Conservation (phyloP, 1,140 invertebrate species). For the Hycleus cichorii region DNA sequence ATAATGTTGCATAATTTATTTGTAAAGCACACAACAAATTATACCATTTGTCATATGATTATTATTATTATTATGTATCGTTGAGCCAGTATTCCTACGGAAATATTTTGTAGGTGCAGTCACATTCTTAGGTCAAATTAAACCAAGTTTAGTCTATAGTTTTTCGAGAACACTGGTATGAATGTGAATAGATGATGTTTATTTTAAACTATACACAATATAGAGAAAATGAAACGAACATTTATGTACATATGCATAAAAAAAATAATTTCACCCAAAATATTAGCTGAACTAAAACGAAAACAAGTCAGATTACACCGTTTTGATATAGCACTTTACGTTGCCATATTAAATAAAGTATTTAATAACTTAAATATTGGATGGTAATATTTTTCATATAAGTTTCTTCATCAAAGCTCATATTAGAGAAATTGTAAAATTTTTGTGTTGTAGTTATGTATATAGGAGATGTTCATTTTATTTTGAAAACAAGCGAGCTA, state of each 20-base stretch:
- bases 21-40: slow-evolving; percentile 16
- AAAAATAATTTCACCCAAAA: neutral
- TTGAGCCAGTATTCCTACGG: slow-evolving; percentile 38
- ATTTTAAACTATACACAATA: neutral
- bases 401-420: neutral
- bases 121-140: slow-evolving; percentile 39
- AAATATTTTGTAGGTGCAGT: slow-evolving; percentile 29
- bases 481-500: too few species aligned
- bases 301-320: slow-evolving; percentile 19
- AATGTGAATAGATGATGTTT: neutral
- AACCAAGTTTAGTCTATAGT: slow-evolving; percentile 30
- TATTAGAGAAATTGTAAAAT: neutral
- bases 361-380: slow-evolving; percentile 14
- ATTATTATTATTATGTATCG: slow-evolving; percentile 19
- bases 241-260: neutral
- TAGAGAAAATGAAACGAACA: neutral
- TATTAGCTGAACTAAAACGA: neutral
- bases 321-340: slow-evolving; percentile 31
- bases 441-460: slow-evolving; percentile 28
- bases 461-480: slow-evolving; percentile 17
- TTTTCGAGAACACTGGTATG: slow-evolving; percentile 13
- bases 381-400: slow-evolving; percentile 12
- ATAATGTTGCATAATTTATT: slow-evolving; percentile 23
- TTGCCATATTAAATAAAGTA: slow-evolving; percentile 22
- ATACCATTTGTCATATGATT: neutral